phyloP scores from a whole-genome alignment of 92 coral and sea anemone species.

The Phymanthus crucifer region DNA sequence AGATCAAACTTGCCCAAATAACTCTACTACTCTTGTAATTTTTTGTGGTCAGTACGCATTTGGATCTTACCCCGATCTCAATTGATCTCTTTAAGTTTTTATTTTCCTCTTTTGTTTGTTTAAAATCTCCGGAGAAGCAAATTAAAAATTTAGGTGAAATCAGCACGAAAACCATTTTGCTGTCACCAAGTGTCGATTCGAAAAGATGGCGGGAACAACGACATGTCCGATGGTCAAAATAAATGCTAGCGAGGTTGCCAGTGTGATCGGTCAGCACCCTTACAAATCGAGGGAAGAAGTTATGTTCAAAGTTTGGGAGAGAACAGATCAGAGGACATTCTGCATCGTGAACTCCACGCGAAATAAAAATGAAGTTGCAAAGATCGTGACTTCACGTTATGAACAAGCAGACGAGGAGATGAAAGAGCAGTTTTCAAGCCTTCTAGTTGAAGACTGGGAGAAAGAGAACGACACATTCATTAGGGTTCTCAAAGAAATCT shows the following conservation, averaged over 20 bases:
- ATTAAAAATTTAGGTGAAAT: neutral
- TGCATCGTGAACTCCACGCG: constrained; percentile 71
- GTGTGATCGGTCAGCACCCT: constrained; percentile 74
- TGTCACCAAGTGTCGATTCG: neutral
- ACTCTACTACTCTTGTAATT: neutral
- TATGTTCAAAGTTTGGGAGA: constrained; percentile 70
- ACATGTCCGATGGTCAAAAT: constrained; percentile 26
- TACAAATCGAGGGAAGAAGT: constrained; percentile 72
- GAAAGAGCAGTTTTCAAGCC: constrained; percentile 7
- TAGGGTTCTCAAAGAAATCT: constrained; percentile 40
- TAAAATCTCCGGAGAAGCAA: neutral
- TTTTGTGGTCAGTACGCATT: neutral
- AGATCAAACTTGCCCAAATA: constrained; percentile 4
- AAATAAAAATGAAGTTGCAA: constrained; percentile 46
- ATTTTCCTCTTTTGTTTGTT: neutral
- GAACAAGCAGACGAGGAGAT: constrained; percentile 20
- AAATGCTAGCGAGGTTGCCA: constrained; percentile 91
- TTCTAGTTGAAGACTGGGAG: constrained; percentile 45
- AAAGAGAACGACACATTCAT: constrained; percentile 29
- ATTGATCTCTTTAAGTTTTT: neutral
- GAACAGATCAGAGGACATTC: constrained; percentile 75
- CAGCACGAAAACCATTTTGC: constrained; percentile 9
- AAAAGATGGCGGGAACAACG: constrained; percentile 55
- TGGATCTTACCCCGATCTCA: too few relatives aligned
- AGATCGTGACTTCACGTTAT: constrained; percentile 37